Evolutionary conservation across 1,140 invertebrate species (phyloP), one percentile per base, ranked within the genome.

Genomic region (Papilio machaon): DNA sequence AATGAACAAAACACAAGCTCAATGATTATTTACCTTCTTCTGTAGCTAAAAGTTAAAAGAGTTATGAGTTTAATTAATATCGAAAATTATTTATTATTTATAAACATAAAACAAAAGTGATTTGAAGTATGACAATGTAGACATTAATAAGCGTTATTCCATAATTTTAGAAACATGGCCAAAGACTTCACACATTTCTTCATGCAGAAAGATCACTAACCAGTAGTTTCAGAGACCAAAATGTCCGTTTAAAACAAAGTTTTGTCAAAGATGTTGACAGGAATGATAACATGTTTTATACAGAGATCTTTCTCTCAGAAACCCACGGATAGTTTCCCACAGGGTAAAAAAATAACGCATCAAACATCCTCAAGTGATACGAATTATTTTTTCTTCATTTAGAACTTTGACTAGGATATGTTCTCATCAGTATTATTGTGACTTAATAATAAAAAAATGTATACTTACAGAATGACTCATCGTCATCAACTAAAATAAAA

Each of bases 381-480:
- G 11, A 15, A 15, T 49, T 10, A 0, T 49, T 13, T 49, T 11
- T 11, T 49, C 15, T 49, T 52, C 7, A 7, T 52, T 52, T 52
- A 17, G 49, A 52, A 52, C 15, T 10, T 17, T 52, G 49, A 17
- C 3, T 52, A 9, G 1, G 19, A 6, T 0, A 64, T 64, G 7
- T 23, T 11, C 58, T 10, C 19, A 11, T 10, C n/a, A 64, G n/a
- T 64, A 11, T 23, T 13, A 10, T 64, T 30, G 3, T 64, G 2
- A 13, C 9, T 64, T 30, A 30, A 30, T 64, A 13, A 30, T 10
- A 30, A 35, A 64, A 64, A 9, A 64, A 11, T 30, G 10, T 54
- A 64, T 15, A 64, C 60, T 64, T 64, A 64, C 60, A 64, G 60
- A 64, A 64, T 64, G 60, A 64, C 23, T 10, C 8, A 64, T 64